Evolutionary conservation across 2,113 vertebrate species (phyloP), one percentile per base, ranked within the genome.

Genomic region (Heloderma charlesbogerti): DNA sequence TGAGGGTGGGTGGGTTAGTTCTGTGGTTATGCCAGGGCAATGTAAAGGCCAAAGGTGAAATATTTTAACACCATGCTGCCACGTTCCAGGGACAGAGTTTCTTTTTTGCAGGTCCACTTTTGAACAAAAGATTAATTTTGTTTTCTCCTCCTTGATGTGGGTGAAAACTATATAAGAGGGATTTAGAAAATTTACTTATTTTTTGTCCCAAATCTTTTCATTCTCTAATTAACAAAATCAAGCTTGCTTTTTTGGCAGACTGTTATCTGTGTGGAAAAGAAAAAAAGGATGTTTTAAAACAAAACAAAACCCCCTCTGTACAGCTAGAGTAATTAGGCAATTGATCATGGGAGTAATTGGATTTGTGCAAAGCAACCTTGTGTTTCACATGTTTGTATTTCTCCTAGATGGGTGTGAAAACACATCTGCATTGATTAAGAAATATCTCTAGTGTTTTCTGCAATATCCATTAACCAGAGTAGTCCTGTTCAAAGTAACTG

Each of bases 311-410:
- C n/a, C 20, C n/a, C 16, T 4, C 85, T 95, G 90, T 94, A 92
- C 84, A 96, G 90, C 86, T 6, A 2, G 94, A 95, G 95, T 95
- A 95, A 95, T 95, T 94, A 94, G 91, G 89, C 91, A 92, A 93
- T 96, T 97, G 95, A 94, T 97, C 94, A 93, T 94, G 92, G 89
- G 91, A 84, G 75, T 95, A 96, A 96, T 95, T 95, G 93, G 94
- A 94, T 91, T 95, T 90, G 83, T 93, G 93, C 90, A 94, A 92
- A 93, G 86, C 93, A 93, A 78, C 77, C 80, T 95, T 96, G 91
- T 95, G 94, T 96, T 93, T 91, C 34, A 69, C 88, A 72, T 81
- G 74, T 95, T 96, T 95, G 92, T 67, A 88, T 96, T 95, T 95
- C 90, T 95, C 88, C 90, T 91, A 94, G 88, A 86, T 0, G 22